phyloP scores from a whole-genome alignment of 1,140 invertebrate genomes.

The Calephelis nemesis region DNA sequence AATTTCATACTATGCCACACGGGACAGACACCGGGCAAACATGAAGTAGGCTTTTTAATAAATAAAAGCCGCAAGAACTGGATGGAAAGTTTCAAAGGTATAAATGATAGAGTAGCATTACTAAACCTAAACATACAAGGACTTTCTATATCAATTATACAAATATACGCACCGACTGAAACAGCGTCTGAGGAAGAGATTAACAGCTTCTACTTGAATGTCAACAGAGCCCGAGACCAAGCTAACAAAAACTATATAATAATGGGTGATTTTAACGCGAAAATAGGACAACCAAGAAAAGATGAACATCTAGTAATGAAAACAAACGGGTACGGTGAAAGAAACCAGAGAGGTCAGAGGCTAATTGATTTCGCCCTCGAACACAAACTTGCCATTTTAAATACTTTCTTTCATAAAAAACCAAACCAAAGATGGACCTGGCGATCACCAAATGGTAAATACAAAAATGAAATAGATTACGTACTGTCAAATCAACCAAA shows the following conservation, averaged over 20 bases:
- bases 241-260: slow-evolving; percentile 3
- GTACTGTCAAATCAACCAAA: slow-evolving; percentile 26
- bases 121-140: slow-evolving; percentile 12
- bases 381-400: slow-evolving; percentile 32
- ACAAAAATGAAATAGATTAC: slow-evolving; percentile 33
- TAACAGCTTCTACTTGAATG: neutral
- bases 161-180: slow-evolving; percentile 22
- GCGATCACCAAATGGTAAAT: slow-evolving; percentile 26
- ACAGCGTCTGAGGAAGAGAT: slow-evolving; percentile 14
- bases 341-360: slow-evolving; percentile 25
- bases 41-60: too few species aligned
- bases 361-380: slow-evolving; percentile 30
- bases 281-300: too few species aligned
- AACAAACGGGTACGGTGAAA: too few species aligned
- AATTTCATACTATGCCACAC: too few species aligned
- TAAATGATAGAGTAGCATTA: slow-evolving; percentile 18
- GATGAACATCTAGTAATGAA: too few species aligned
- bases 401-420: slow-evolving; percentile 31
- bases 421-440: slow-evolving; percentile 30
- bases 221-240: neutral
- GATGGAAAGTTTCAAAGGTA: neutral
- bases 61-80: too few species aligned
- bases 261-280: too few species aligned
- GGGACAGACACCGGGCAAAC: too few species aligned
- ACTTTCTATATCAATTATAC: neutral